Evolutionary conservation across 2,797 vertebrate genomes (phyloP).

Genomic region (Neosalanx taihuensis): DNA sequence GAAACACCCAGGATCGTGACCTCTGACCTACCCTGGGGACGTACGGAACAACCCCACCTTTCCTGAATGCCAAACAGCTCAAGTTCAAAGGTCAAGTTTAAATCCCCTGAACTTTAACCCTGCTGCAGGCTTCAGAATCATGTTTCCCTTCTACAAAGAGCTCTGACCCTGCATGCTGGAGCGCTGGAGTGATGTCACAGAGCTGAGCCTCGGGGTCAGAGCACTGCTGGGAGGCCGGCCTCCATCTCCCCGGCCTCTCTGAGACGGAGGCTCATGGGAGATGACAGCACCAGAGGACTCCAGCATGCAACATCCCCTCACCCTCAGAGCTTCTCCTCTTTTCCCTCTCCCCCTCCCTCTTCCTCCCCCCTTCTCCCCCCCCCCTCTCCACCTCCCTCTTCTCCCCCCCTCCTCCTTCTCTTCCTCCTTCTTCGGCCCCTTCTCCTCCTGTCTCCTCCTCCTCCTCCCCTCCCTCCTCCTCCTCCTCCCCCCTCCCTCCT

Average conservation of each 20-base stretch:
- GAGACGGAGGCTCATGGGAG: slow-evolving; percentile 54
- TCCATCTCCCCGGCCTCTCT: slow-evolving; percentile 55
- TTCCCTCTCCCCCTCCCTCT: too few species aligned
- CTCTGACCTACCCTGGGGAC: not conserved
- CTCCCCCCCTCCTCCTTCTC: too few species aligned
- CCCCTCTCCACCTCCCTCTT: too few species aligned
- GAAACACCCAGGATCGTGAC: not conserved
- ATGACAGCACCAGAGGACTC: slow-evolving; percentile 42
- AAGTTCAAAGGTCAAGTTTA: too few species aligned
- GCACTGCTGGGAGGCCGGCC: slow-evolving; percentile 46
- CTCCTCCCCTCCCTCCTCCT: too few species aligned
- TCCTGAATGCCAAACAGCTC: slow-evolving; percentile 15
- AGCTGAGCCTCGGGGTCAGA: slow-evolving; percentile 48
- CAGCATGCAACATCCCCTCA: not conserved
- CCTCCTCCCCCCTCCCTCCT: too few species aligned
- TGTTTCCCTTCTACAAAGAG: slow-evolving; percentile 25
- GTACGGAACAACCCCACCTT: slow-evolving; percentile 9
- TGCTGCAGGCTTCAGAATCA: slow-evolving; percentile 19
- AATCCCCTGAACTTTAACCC: not conserved
- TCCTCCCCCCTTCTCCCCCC: too few species aligned
- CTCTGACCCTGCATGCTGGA: slow-evolving; percentile 39
- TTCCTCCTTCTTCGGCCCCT: too few species aligned
- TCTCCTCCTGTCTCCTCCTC: too few species aligned
- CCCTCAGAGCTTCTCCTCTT: not conserved
- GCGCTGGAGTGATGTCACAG: slow-evolving; percentile 49